Conservation (phyloP, 2,797 vertebrate species). For the Carduelis carduelis region DNA sequence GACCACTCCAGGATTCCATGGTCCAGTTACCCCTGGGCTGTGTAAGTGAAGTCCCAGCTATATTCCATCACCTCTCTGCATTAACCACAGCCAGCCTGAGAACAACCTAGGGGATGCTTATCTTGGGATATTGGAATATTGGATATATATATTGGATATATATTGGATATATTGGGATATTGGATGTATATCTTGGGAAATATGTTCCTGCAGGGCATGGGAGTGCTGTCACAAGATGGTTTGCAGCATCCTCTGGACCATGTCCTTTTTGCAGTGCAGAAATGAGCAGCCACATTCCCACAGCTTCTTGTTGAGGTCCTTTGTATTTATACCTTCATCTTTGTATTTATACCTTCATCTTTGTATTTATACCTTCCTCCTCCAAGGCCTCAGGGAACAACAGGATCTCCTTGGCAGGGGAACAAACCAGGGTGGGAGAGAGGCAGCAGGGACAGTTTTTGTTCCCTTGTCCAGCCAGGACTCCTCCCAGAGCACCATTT, state of each 20-base stretch:
- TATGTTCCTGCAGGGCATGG: rapidly evolving
- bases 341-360: not conserved
- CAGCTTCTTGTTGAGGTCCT: not conserved
- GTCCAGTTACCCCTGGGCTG: not conserved
- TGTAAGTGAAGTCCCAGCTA: not conserved
- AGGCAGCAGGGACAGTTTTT: not conserved
- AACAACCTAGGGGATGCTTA: not conserved
- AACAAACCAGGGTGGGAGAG: not conserved
- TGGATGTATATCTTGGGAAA: not conserved
- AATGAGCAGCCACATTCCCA: not conserved
- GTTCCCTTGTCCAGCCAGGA: not conserved
- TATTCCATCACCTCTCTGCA: not conserved
- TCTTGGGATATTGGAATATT: no score
- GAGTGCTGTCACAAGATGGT: not conserved
- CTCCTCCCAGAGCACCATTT: not conserved
- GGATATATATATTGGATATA: no score
- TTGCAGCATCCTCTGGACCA: not conserved
- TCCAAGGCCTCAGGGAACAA: not conserved
- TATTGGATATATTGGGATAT: no score
- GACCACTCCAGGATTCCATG: not conserved
- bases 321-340: no score
- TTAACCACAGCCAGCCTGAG: not conserved
- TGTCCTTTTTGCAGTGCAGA: not conserved
- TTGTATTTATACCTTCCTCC: not conserved
- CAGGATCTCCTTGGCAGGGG: not conserved